Evolutionary conservation across 2,113 vertebrate species (phyloP).

Genomic region (Sceloporus tristichus): DNA sequence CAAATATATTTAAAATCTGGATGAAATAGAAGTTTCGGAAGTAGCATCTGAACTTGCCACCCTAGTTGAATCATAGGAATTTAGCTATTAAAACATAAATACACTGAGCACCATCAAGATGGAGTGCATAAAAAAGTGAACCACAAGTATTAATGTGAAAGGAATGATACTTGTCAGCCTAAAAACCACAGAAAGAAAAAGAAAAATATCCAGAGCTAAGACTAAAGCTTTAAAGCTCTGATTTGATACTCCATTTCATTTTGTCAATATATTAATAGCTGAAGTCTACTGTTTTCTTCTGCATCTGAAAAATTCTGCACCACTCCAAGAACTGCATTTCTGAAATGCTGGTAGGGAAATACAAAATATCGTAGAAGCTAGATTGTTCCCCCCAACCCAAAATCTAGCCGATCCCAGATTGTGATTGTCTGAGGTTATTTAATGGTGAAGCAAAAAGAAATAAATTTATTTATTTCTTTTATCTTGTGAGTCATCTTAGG

Average conservation of each 20-base stretch:
- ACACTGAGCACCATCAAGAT: constrained; percentile 55
- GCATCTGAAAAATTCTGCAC: constrained; percentile 49
- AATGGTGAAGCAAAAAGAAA: neutral
- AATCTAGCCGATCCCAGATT: neutral
- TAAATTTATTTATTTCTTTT: too few species aligned
- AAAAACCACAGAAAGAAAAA: constrained; percentile 66
- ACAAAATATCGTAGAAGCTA: neutral
- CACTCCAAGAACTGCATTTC: neutral
- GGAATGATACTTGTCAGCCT: constrained; percentile 65
- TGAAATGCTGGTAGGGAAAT: neutral
- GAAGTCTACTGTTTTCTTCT: constrained; percentile 60
- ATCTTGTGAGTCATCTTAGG: too few species aligned
- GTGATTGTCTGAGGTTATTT: neutral
- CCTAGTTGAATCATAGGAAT: constrained; percentile 66
- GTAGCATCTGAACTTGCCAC: constrained; percentile 70
- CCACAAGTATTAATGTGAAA: constrained; percentile 72
- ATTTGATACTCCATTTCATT: constrained; percentile 68
- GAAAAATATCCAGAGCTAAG: constrained; percentile 34
- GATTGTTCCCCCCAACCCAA: neutral
- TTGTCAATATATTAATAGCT: constrained; percentile 53
- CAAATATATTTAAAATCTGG: constrained; percentile 13
- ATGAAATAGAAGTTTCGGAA: constrained; percentile 42
- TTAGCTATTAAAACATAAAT: constrained; percentile 66
- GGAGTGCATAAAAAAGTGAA: constrained; percentile 66
- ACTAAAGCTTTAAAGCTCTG: constrained; percentile 62